Evolutionary conservation across 2,797 vertebrate genomes (phyloP).

Genomic region (Hoplostethus mediterraneus): DNA sequence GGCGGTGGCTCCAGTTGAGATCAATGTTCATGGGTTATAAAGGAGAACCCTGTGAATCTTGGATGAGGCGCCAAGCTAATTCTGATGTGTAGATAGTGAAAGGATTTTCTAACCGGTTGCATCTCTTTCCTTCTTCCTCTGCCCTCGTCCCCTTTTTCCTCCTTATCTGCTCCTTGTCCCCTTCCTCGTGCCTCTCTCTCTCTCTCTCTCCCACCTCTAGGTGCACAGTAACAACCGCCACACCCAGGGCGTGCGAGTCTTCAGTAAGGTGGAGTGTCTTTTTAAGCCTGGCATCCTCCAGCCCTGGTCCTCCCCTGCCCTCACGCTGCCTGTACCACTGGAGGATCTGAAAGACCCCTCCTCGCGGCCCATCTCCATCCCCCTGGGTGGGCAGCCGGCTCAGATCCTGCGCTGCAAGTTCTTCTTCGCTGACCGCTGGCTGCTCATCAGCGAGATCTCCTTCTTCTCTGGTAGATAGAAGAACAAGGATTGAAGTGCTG

Average conservation of each 20-base stretch:
- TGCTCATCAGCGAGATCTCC: conserved; percentile 94
- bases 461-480: conserved; percentile 87
- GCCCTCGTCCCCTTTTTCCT: neutral
- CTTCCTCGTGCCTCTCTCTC: neutral
- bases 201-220: conserved; percentile 66
- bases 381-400: conserved; percentile 80
- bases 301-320: conserved; percentile 85
- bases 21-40: no score
- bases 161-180: neutral
- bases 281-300: conserved; percentile 87
- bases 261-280: conserved; percentile 88
- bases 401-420: conserved; percentile 92
- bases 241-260: conserved; percentile 89
- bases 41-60: no score
- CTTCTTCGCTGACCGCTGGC: conserved; percentile 89
- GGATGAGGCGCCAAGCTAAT: conserved; percentile 6
- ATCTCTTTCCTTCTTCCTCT: neutral
- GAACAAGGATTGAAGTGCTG: conserved; percentile 16
- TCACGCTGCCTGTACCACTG: conserved; percentile 82
- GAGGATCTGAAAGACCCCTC: conserved; percentile 91
- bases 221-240: conserved; percentile 95
- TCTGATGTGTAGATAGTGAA: conserved; percentile 18
- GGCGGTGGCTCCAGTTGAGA: no score
- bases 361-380: conserved; percentile 87
- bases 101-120: conserved; percentile 11